Evolutionary conservation across 2,888 invertebrate genomes (phyloP).

Genomic region (Caenorhabditis becei): DNA sequence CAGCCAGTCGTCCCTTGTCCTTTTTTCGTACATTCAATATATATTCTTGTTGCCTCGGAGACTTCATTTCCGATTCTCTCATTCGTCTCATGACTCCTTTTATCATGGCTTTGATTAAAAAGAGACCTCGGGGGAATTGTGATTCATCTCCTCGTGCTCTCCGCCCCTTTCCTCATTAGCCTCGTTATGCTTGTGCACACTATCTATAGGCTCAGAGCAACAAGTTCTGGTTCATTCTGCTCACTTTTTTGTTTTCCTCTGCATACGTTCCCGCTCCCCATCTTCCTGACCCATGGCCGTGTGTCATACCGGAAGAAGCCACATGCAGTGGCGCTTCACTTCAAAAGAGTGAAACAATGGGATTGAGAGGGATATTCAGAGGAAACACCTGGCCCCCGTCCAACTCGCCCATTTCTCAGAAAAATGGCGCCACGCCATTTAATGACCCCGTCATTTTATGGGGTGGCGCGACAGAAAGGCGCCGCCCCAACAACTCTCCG

Average conservation of each 20-base stretch:
- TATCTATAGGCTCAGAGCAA: too few species aligned
- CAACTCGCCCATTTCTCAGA: conserved; percentile 50
- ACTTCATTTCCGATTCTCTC: conserved; percentile 2
- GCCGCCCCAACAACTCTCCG: conserved; percentile 21
- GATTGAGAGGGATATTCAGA: conserved; percentile 14
- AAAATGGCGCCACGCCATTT: conserved; percentile 58
- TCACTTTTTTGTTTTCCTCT: neutral
- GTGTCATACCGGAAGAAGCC: neutral
- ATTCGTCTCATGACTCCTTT: neutral
- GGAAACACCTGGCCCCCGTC: conserved; percentile 50
- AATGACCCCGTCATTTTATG: conserved; percentile 59
- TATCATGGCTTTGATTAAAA: neutral
- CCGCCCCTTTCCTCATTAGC: neutral
- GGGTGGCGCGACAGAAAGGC: conserved; percentile 61
- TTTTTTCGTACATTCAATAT: neutral
- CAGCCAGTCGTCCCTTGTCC: neutral
- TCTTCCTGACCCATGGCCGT: too few species aligned
- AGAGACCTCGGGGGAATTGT: neutral
- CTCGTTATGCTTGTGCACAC: neutral
- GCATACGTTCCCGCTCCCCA: neutral
- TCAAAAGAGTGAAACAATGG: conserved; percentile 55
- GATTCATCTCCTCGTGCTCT: neutral
- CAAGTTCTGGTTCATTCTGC: neutral
- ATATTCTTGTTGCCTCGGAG: conserved; percentile 33
- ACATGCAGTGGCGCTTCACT: conserved; percentile 22